Conservation (phyloP, 2,797 vertebrate species). For the Phataginus tricuspis region DNA sequence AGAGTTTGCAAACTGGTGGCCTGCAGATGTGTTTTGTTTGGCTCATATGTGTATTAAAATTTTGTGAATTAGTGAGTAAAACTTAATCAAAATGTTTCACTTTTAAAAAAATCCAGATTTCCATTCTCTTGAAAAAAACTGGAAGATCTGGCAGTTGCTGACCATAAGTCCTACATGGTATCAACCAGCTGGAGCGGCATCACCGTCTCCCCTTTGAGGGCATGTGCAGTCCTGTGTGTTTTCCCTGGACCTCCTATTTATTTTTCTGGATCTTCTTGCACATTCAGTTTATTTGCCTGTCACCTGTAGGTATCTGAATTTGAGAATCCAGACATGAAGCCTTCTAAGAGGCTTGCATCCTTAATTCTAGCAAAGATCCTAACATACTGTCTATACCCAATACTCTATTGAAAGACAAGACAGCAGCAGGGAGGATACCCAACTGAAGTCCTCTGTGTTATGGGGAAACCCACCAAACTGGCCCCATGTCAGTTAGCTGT, state of each 20-base stretch:
- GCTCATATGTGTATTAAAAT: background rate
- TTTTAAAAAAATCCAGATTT: slow-evolving; percentile 14
- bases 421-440: background rate
- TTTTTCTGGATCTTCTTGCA: background rate
- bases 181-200: background rate
- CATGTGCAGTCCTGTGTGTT: background rate
- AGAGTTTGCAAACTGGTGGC: background rate
- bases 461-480: background rate
- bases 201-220: background rate
- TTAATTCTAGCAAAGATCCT: background rate
- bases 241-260: background rate
- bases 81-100: background rate
- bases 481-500: background rate
- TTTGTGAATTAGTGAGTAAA: slow-evolving; percentile 5
- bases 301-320: background rate
- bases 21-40: slow-evolving; percentile 44
- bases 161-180: background rate
- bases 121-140: slow-evolving; percentile 14
- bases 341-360: background rate
- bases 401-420: background rate
- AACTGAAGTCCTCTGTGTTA: background rate
- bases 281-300: background rate
- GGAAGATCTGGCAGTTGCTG: background rate
- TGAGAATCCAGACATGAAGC: background rate
- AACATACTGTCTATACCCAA: background rate